Evolutionary conservation across 2,797 vertebrate species (phyloP).

Genomic region (Ctenopoma multispine): DNA sequence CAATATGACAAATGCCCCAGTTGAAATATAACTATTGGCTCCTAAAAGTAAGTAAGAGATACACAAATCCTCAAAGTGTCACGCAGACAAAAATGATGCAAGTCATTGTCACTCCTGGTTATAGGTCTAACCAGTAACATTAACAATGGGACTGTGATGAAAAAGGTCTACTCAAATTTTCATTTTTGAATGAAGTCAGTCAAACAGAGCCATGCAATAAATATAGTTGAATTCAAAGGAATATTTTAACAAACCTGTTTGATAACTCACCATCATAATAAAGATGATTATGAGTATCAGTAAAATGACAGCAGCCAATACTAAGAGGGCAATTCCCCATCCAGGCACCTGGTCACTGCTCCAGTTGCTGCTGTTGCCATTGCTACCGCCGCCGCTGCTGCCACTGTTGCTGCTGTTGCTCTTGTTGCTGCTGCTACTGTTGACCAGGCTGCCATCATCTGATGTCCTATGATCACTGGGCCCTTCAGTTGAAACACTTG

Average conservation of each 20-base stretch:
- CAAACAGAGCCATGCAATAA: background rate
- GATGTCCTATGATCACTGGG: background rate
- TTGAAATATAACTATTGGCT: background rate
- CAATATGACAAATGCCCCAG: too few relatives aligned
- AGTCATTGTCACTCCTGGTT: too few relatives aligned
- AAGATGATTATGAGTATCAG: slow-evolving; percentile 76
- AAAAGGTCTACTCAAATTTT: too few relatives aligned
- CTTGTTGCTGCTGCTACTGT: background rate
- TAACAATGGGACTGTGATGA: too few relatives aligned
- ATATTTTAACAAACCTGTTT: background rate
- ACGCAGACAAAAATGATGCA: too few relatives aligned
- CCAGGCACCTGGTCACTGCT: slow-evolving; percentile 54
- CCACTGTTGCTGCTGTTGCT: background rate
- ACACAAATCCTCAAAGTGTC: too few relatives aligned
- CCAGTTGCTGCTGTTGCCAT: background rate
- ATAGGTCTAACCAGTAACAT: too few relatives aligned
- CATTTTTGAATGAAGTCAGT: too few relatives aligned
- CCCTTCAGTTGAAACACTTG: background rate
- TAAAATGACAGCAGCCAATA: slow-evolving; percentile 67
- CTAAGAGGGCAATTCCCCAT: slow-evolving; percentile 76
- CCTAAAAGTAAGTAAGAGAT: too few relatives aligned
- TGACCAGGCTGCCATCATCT: background rate
- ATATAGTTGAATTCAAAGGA: background rate
- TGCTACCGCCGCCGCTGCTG: background rate
- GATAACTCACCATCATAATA: slow-evolving; percentile 71